A percentile compares a stretch with the other conserved stretches of the same genome.
Evolutionary conservation across 2,113 vertebrate species (phyloP).

Genomic region (Oncorhynchus kisutch): DNA sequence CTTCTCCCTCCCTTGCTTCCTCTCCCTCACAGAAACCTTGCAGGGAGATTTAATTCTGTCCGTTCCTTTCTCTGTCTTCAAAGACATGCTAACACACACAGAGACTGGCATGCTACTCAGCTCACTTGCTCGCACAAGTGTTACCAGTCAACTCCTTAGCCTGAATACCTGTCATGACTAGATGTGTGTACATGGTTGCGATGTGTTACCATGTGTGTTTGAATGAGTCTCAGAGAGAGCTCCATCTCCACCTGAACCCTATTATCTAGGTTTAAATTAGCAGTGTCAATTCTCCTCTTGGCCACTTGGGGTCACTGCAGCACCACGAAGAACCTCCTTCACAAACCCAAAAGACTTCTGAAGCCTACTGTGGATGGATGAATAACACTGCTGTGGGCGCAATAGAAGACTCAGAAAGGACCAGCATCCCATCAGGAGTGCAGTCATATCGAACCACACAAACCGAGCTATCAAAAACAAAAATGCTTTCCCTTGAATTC

Average conservation of each 20-base stretch:
- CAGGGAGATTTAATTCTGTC: background rate
- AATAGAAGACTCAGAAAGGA: background rate
- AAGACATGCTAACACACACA: background rate
- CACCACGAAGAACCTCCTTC: conserved; percentile 23
- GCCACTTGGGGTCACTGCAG: conserved; percentile 46
- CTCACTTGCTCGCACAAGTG: background rate
- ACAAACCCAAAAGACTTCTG: background rate
- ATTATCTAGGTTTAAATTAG: background rate
- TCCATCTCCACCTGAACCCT: background rate
- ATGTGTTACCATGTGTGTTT: background rate
- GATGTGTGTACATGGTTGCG: conserved; percentile 5
- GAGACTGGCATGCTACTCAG: too few relatives aligned
- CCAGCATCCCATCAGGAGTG: background rate
- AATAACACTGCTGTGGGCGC: background rate
- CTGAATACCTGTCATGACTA: background rate
- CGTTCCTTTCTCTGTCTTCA: background rate
- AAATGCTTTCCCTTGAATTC: background rate
- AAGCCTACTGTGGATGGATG: background rate
- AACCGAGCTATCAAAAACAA: background rate
- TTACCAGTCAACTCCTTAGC: background rate
- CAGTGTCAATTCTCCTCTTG: conserved; percentile 15
- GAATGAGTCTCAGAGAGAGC: background rate
- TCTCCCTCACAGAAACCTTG: background rate
- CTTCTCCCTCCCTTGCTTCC: conserved; percentile 5
- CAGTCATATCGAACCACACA: background rate